Evolutionary conservation across 2,113 vertebrate species (phyloP), one percentile per base, ranked within the genome.

Genomic region (Sebastes fasciatus): DNA sequence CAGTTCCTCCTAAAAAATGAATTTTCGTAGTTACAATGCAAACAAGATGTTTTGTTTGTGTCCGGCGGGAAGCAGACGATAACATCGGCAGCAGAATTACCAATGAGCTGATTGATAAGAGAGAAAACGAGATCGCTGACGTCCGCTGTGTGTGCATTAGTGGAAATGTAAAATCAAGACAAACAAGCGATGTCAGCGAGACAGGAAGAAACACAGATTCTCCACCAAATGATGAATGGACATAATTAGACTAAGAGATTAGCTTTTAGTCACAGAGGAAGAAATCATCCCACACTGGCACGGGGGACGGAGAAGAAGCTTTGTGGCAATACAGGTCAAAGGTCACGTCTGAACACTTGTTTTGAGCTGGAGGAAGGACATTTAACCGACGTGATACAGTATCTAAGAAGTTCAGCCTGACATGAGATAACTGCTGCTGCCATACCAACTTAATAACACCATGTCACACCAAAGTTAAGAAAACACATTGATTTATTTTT

Each of bases 31-130:
- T 67, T 3, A 60, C 65, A 12, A 67, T 72, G 78, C 82, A 86
- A 88, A 86, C 48, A 68, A 83, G 77, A 84, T 65, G 64, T 61
- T 62, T 69, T 74, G 82, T 43, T 66, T 79, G 58, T 58, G 42
- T 58, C 51, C 61, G 19, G 77, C 34, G 34, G 73, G 11, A 76
- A 86, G 66, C 55, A n/a, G 23, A 77, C 5, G 55, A 88, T 66
- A 26, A 65, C 5, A 80, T 87, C 85, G 5, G 12, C 43, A 43
- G 8, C 34, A 69, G 58, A 63, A 74, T 77, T 21, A 49, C 34
- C 58, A 74, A 85, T 63, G 46, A 84, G 42, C 73, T 58, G 57
- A 87, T 48, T 68, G 79, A 83, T 77, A 45, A 48, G 51, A 52
- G 34, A 34, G 34, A 34, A 34, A 34, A 34, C 2, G 12, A 67